Percentiles rank a stretch among this genome's conserved stretches.
phyloP scores from a whole-genome alignment of 2,113 vertebrate species.

The Chloebia gouldiae region DNA sequence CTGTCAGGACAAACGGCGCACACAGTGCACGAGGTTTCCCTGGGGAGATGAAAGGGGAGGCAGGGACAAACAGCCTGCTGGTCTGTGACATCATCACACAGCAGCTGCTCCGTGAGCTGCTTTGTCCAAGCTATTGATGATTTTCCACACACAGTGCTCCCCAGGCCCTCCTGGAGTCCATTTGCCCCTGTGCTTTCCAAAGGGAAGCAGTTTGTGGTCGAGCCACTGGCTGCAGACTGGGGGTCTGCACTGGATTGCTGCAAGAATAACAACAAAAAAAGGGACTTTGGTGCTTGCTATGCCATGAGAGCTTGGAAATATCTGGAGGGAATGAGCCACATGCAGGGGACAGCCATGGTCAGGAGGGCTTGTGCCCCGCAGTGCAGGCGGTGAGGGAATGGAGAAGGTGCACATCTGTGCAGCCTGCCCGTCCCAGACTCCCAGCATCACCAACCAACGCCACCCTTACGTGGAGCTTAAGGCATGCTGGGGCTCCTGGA shows the following conservation, averaged over 20 bases:
- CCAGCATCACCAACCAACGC: accelerated
- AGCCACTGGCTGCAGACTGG: accelerated
- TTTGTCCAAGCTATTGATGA: neutral
- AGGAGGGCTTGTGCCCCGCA: neutral
- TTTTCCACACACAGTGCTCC: neutral
- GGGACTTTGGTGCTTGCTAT: neutral
- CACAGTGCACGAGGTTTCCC: accelerated
- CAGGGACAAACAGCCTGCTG: neutral
- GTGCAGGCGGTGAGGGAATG: accelerated
- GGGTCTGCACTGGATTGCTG: neutral
- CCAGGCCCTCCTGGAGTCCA: neutral
- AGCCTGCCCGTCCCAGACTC: neutral
- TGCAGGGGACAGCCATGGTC: neutral
- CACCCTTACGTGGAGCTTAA: neutral
- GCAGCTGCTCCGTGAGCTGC: neutral
- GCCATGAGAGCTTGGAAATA: neutral
- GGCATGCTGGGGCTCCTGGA: neutral
- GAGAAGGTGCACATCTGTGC: neutral
- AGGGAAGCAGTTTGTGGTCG: accelerated
- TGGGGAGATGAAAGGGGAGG: neutral
- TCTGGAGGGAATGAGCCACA: neutral
- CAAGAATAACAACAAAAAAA: neutral
- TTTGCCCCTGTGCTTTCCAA: neutral
- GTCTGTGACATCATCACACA: neutral
- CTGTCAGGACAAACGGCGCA: neutral